Evolutionary conservation across 2,113 vertebrate species (phyloP).

Genomic region (Myiopsitta monachus): DNA sequence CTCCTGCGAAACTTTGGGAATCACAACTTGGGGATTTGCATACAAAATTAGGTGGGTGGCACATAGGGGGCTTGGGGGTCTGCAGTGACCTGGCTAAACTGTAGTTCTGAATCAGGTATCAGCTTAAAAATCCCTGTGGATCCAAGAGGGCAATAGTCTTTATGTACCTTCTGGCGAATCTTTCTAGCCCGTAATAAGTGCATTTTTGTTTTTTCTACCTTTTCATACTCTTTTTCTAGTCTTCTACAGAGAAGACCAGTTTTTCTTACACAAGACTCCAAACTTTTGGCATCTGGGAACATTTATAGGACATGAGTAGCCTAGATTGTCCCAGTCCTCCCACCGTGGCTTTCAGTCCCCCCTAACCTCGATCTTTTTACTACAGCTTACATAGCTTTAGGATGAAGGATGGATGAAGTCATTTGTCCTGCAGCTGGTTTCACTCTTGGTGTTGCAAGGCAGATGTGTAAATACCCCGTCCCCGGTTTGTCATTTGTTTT

Average conservation of each 20-base stretch:
- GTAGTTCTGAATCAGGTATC: neutral
- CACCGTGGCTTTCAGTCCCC: neutral
- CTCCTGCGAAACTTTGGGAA: neutral
- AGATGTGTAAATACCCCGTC: neutral
- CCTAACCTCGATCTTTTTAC: neutral
- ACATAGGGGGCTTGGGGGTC: neutral
- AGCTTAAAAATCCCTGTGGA: neutral
- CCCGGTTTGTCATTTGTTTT: neutral
- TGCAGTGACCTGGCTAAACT: neutral
- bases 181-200: conserved; percentile 28
- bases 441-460: neutral
- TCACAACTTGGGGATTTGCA: neutral
- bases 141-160: neutral
- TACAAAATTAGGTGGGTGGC: neutral
- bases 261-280: neutral
- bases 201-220: conserved; percentile 44
- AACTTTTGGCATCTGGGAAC: neutral
- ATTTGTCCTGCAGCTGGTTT: conserved; percentile 56
- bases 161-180: neutral
- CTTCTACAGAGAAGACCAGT: neutral
- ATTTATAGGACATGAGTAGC: neutral
- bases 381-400: neutral
- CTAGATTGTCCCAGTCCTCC: neutral
- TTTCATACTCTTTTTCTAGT: conserved; percentile 66
- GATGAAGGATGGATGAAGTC: neutral